Conservation (phyloP, 2,113 vertebrate genomes). For the Protobothrops mucrosquamatus region DNA sequence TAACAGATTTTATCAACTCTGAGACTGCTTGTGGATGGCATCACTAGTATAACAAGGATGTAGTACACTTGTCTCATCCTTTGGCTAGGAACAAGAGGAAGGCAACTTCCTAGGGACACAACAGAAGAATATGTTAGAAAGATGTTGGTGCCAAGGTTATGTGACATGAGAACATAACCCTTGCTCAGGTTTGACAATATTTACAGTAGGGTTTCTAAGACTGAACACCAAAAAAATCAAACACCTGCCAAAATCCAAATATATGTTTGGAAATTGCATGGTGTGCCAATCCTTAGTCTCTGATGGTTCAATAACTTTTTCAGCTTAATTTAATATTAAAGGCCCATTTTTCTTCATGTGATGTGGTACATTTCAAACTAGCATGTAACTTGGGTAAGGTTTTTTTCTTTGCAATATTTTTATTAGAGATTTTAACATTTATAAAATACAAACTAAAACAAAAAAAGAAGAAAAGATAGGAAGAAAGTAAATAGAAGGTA, state of each 20-base stretch:
- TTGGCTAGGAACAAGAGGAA: neutral
- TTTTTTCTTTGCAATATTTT: neutral
- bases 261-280: neutral
- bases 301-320: neutral
- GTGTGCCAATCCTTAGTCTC: neutral
- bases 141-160: neutral
- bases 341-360: neutral
- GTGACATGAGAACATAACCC: neutral
- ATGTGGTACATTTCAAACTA: neutral
- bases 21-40: neutral
- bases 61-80: neutral
- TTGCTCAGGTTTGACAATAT: neutral
- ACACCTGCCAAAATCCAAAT: neutral
- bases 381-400: neutral
- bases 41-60: neutral
- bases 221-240: neutral
- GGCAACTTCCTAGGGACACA: neutral
- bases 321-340: neutral
- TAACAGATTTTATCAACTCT: neutral
- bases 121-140: neutral
- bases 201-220: neutral
- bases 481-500: neutral
- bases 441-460: neutral
- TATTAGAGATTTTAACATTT: neutral
- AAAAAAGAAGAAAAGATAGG: neutral